These are phyloP conservation scores for Archips xylosteana DNA, from an alignment of 2,888 invertebrate genomes.

Conservation along the genomic window DNA sequence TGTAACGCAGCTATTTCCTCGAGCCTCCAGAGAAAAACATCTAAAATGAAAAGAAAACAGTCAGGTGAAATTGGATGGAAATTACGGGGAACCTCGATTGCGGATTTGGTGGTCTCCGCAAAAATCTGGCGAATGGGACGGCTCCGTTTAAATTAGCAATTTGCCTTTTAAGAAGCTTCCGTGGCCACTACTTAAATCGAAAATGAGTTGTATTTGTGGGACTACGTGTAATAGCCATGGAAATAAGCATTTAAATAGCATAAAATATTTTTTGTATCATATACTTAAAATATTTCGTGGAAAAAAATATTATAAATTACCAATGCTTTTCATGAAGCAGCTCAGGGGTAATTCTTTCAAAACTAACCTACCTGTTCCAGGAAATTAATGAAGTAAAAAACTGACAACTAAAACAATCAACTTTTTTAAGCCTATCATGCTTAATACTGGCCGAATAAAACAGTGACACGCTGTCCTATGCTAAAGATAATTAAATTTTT, in stretches of 20 bases:
- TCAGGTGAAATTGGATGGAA: conserved; percentile 48
- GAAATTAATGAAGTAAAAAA: background rate
- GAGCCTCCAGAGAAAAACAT: conserved; percentile 43
- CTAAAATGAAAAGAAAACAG: conserved; percentile 47
- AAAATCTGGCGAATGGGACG: conserved; percentile 44
- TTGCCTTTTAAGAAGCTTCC: conserved; percentile 45
- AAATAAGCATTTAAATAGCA: background rate
- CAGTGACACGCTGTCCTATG: background rate
- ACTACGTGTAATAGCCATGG: background rate
- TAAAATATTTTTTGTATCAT: background rate
- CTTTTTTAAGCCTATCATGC: background rate
- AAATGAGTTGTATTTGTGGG: conserved; percentile 34
- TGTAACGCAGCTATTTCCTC: conserved; percentile 36
- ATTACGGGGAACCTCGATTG: conserved; percentile 43
- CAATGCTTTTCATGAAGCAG: background rate
- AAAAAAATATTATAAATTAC: background rate
- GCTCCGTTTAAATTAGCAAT: conserved; percentile 47
- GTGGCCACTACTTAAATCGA: conserved; percentile 40
- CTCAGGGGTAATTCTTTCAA: background rate
- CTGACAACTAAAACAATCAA: background rate
- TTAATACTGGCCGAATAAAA: background rate
- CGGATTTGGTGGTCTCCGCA: conserved; percentile 42
- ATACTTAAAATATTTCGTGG: background rate
- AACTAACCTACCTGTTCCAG: background rate
- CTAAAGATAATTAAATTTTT: conserved; percentile 1